Percentiles rank a stretch among this genome's conserved stretches.
These are phyloP conservation scores for Gymnopithys bicolor DNA, from an alignment of 2,797 vertebrate genomes.

Conservation along the genomic window DNA sequence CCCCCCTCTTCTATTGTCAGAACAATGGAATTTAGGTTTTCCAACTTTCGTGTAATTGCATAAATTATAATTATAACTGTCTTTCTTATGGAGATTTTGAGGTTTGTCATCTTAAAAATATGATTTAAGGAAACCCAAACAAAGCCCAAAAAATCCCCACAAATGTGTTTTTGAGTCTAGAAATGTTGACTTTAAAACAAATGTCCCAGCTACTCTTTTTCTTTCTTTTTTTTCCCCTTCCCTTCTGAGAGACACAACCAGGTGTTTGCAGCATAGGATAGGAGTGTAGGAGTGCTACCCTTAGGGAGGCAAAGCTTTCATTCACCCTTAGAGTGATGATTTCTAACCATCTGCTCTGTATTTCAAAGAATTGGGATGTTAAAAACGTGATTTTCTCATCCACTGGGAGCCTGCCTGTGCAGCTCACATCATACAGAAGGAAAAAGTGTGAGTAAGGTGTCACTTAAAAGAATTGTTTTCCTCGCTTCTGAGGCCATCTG, in stretches of 20 bases:
- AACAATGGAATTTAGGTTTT: neutral
- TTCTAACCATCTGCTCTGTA: slow-evolving; percentile 64
- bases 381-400: slow-evolving; percentile 48
- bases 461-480: neutral
- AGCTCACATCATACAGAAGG: neutral
- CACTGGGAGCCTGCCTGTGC: neutral
- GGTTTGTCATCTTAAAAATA: neutral
- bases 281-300: neutral
- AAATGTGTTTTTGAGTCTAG: neutral
- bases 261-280: slow-evolving; percentile 35
- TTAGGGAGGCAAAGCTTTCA: slow-evolving; percentile 32
- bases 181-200: neutral
- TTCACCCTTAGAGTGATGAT: slow-evolving; percentile 31
- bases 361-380: slow-evolving; percentile 38
- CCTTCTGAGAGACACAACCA: slow-evolving; percentile 11
- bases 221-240: neutral
- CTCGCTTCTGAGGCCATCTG: neutral
- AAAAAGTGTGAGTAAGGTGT: neutral
- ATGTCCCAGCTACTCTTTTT: neutral
- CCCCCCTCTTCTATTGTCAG: neutral
- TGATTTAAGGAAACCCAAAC: neutral
- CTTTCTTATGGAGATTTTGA: neutral
- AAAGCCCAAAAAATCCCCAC: too few relatives aligned
- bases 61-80: neutral
- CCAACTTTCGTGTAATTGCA: neutral